phyloP scores from a whole-genome alignment of 1,140 invertebrate genomes.

The Caenorhabditis briggsae region DNA sequence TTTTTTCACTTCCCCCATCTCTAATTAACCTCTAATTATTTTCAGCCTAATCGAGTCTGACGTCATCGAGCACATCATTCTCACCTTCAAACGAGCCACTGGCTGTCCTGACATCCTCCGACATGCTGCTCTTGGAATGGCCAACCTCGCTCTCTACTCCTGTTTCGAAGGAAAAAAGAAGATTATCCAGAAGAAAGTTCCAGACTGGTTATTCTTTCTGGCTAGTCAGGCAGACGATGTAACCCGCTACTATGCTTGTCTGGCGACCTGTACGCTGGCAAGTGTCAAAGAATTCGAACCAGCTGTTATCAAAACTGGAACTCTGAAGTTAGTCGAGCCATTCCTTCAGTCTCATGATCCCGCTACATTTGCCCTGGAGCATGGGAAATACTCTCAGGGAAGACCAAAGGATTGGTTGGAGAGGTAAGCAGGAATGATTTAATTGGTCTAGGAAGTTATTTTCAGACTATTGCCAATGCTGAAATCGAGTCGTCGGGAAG shows the following conservation, averaged over 20 bases:
- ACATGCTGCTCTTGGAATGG: conserved; percentile 94
- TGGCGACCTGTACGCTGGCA: conserved; percentile 94
- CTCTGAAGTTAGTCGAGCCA: conserved; percentile 93
- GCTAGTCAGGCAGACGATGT: conserved; percentile 96
- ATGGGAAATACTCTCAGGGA: conserved; percentile 90
- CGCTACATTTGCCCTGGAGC: conserved; percentile 91
- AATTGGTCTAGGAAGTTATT: no score
- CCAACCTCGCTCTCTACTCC: conserved; percentile 95
- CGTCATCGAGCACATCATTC: conserved; percentile 85
- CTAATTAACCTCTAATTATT: not conserved
- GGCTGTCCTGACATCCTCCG: conserved; percentile 82
- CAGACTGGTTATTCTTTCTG: conserved; percentile 96
- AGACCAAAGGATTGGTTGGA: conserved; percentile 92
- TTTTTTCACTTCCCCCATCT: not conserved
- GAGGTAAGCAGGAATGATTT: conserved; percentile 53
- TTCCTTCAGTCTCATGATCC: conserved; percentile 94
- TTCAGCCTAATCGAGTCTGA: conserved; percentile 79
- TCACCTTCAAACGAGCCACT: conserved; percentile 86
- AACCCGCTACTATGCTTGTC: conserved; percentile 89
- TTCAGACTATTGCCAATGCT: conserved; percentile 82
- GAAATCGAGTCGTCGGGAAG: conserved; percentile 95
- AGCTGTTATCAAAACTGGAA: conserved; percentile 77
- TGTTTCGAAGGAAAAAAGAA: conserved; percentile 55
- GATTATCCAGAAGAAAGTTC: conserved; percentile 81
- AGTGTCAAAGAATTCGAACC: conserved; percentile 85